These are phyloP conservation scores for Drosophila nr. medialis DNA, from an alignment of 2,888 invertebrate species.

Conservation along the genomic window DNA sequence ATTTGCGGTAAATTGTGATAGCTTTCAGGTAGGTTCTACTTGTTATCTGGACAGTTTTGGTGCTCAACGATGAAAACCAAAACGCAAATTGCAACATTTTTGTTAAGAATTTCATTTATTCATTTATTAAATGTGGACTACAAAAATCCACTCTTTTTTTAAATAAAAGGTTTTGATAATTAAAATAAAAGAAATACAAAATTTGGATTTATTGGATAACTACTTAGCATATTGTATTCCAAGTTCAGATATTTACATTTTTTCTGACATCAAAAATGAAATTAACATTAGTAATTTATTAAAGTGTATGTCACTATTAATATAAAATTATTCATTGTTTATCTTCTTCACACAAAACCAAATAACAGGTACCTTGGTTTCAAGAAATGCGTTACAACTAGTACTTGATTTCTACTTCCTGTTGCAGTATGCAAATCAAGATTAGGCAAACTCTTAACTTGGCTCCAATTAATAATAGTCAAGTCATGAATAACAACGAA, in stretches of 20 bases:
- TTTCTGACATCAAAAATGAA: no score
- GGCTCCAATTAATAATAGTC: slow-evolving; percentile 42
- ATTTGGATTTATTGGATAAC: neutral
- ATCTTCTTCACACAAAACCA: neutral
- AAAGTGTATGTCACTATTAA: no score
- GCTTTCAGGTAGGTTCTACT: slow-evolving; percentile 20
- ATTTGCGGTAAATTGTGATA: slow-evolving; percentile 35
- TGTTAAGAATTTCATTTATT: neutral
- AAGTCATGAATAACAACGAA: slow-evolving; percentile 29
- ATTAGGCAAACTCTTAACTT: neutral
- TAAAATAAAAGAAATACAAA: neutral
- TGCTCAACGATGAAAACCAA: neutral
- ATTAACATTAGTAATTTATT: no score
- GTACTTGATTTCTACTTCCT: neutral
- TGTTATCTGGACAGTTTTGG: neutral
- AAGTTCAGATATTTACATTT: neutral
- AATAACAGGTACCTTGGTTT: neutral
- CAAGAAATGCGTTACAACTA: neutral
- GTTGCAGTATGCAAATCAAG: neutral
- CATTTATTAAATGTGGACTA: neutral
- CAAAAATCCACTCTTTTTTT: neutral
- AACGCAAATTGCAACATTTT: neutral
- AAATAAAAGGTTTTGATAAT: neutral
- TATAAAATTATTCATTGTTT: no score
- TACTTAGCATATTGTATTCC: neutral